These are phyloP conservation scores for Sebastes cheni DNA, from an alignment of 2,797 vertebrate species.

Conservation along the genomic window DNA sequence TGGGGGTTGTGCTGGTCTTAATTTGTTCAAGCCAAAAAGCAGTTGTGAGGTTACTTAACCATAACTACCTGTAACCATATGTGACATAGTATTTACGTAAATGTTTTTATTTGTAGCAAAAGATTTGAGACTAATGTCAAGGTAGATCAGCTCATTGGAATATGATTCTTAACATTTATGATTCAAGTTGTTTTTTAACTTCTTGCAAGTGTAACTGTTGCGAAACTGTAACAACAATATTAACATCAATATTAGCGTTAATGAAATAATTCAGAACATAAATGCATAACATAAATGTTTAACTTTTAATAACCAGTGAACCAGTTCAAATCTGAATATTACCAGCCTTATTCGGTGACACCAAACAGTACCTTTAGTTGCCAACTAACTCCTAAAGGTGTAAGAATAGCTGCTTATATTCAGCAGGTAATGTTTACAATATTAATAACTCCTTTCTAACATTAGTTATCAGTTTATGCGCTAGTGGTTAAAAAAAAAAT, in stretches of 20 bases:
- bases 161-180: background rate
- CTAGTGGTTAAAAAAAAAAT: background rate
- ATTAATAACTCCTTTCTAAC: background rate
- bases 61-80: background rate
- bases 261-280: background rate
- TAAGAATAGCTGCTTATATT: constrained; percentile 37
- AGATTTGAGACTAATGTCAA: background rate
- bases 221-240: background rate
- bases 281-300: background rate
- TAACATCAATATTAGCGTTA: background rate
- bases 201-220: background rate
- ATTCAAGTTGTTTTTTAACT: background rate
- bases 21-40: background rate
- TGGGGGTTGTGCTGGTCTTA: background rate
- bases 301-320: background rate
- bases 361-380: background rate
- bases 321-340: background rate
- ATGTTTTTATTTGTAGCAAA: background rate
- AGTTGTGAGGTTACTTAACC: background rate
- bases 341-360: background rate
- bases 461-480: background rate
- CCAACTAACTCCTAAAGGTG: constrained; percentile 7
- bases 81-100: background rate
- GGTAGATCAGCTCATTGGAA: background rate
- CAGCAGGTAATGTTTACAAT: constrained; percentile 9